Percentiles rank a stretch among this genome's conserved stretches.
These are phyloP conservation scores for Hoplostethus atlanticus DNA, from an alignment of 2,797 vertebrate species.

Conservation along the genomic window DNA sequence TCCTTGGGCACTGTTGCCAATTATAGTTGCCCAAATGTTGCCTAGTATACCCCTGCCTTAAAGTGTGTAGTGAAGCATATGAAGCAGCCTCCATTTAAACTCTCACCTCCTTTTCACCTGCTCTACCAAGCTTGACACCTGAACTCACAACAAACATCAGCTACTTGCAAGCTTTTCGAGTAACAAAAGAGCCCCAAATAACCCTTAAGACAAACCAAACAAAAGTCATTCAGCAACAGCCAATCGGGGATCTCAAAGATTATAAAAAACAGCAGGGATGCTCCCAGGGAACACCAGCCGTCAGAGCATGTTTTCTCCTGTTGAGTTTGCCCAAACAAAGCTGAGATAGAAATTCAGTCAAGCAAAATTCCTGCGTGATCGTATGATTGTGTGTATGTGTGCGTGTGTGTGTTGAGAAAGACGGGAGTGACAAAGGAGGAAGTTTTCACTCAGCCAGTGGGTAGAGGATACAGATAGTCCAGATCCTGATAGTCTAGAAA, in stretches of 20 bases:
- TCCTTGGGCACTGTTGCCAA: background rate
- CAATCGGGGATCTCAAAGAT: constrained; percentile 37
- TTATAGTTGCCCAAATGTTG: background rate
- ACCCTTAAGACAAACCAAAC: background rate
- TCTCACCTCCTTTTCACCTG: constrained; percentile 43
- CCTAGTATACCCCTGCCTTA: background rate
- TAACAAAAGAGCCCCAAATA: constrained; percentile 29
- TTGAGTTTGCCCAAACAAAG: constrained; percentile 66
- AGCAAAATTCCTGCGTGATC: constrained; percentile 41
- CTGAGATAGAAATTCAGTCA: constrained; percentile 40
- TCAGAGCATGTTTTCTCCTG: constrained; percentile 45
- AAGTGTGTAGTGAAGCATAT: background rate
- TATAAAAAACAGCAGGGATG: constrained; percentile 41
- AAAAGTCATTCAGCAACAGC: constrained; percentile 38
- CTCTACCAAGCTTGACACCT: constrained; percentile 7
- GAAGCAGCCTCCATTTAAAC: constrained; percentile 17
- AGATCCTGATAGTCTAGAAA: constrained; percentile 4
- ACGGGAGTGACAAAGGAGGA: constrained; percentile 52
- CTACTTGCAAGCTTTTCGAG: constrained; percentile 9
- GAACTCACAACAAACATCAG: constrained; percentile 4
- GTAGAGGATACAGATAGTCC: constrained; percentile 2
- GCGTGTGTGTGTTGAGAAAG: constrained; percentile 23
- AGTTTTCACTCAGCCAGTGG: constrained; percentile 42
- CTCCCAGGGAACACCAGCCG: constrained; percentile 37
- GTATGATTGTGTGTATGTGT: constrained; percentile 23